Base-by-base conservation (phyloP, 2,797 vertebrate genomes). In the Sebastes aleutianus region DNA sequence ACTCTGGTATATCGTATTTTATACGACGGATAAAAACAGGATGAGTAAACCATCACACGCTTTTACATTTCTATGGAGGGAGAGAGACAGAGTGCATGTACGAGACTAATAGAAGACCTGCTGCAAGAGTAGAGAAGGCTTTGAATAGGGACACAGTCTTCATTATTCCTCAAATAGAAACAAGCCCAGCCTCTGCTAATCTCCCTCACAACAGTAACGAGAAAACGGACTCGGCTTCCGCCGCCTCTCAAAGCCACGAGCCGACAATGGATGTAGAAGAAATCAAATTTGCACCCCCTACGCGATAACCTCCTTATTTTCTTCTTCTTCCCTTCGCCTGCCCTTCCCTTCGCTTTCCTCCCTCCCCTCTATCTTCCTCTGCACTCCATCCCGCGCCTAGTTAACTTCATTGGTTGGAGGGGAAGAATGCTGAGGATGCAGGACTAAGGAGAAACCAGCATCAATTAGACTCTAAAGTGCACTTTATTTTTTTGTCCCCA, bases 381-480 rank as follows among this genome's bases (percentile, higher is more conserved):
- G 58, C 26, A 62, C 80, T 84, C 80, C 74, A 78, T 80, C 74
- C 86, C 70, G 85, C 50, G 43, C 86, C 82, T 86, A 85, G 88
- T 92, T 91, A 91, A 90, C 89, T 85, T 89, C 88, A 89, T 81
- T 92, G 89, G 86, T 76, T 47, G 47, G 66, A 85, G 78, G 82
- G 79, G 76, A 88, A 86, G 88, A 93, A 85, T 93, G 95, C 92
- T 95, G 94, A 96, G 92, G 85, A 90, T 82, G 92, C 92, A 94
- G 80, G 79, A 86, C 80, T 67, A 76, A 47, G 50, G 79, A 90
- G 84, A 90, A 91, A 91, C 78, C 86, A 75, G 87, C 91, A 91
- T 94, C 92, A 94, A 92, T 95, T 95, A 95, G 90, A 88, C 69
- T 94, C 85, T 86, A 92, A 94, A 95, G 92, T 95, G 93, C 93